Conservation (phyloP, 2,888 invertebrate genomes). For the Pristionchus mayeri region DNA sequence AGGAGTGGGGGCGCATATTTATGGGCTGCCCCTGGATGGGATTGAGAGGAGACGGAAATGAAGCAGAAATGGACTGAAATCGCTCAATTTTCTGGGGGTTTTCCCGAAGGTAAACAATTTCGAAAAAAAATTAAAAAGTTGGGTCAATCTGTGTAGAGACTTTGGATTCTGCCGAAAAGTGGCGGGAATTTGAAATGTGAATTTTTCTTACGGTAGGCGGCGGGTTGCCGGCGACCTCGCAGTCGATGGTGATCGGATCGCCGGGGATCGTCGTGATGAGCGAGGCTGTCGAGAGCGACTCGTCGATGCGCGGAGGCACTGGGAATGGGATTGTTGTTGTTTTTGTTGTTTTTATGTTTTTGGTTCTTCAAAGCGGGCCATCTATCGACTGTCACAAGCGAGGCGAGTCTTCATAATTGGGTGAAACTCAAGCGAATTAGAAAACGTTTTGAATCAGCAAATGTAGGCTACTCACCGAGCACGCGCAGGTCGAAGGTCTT, state of each 20-base stretch:
- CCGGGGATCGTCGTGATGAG: constrained; percentile 64
- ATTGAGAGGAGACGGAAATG: background rate
- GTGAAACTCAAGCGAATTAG: background rate
- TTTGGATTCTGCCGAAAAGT: no score
- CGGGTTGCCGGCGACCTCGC: constrained; percentile 77
- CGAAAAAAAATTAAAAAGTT: no score
- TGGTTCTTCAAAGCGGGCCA: no score
- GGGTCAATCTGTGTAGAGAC: no score
- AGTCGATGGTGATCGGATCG: constrained; percentile 76
- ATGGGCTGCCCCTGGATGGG: background rate
- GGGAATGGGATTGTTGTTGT: background rate
- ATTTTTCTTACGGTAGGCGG: constrained; percentile 69
- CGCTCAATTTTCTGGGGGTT: background rate
- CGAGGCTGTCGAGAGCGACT: constrained; percentile 63
- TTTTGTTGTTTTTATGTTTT: background rate
- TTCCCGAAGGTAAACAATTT: background rate
- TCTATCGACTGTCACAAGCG: no score
- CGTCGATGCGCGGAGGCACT: constrained; percentile 70
- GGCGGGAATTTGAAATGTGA: no score
- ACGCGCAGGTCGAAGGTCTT: constrained; percentile 71
- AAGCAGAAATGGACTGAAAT: background rate
- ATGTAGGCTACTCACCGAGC: constrained; percentile 54
- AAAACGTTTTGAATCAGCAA: background rate
- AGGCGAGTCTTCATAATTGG: no score
- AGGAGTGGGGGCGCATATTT: background rate